Evolutionary conservation across 2,113 vertebrate genomes (phyloP).

Genomic region (Anhinga anhinga): DNA sequence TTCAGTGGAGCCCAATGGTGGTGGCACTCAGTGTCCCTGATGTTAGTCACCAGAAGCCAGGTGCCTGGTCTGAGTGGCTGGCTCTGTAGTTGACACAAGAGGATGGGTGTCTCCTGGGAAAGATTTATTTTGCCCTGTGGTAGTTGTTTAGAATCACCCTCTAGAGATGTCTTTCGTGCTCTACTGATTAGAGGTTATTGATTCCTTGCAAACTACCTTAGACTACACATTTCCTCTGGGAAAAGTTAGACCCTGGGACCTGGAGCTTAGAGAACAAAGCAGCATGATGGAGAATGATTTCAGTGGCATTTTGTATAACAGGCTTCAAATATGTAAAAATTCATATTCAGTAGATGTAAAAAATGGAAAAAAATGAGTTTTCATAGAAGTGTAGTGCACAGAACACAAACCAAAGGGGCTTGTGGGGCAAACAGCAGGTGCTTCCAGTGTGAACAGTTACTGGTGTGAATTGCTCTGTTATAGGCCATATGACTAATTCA

Average conservation of each 20-base stretch:
- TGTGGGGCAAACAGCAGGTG: neutral
- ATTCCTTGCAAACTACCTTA: neutral
- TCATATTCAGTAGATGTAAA: neutral
- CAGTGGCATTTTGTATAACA: neutral
- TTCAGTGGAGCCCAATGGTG: neutral
- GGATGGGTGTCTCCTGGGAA: neutral
- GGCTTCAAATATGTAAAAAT: neutral
- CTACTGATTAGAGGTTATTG: neutral
- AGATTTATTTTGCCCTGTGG: neutral
- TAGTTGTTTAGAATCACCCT: neutral
- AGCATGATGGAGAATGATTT: neutral
- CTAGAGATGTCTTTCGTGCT: neutral
- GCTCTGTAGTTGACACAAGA: neutral
- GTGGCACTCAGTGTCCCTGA: neutral
- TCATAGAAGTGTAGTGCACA: neutral
- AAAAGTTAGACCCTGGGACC: neutral
- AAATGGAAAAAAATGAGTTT: neutral
- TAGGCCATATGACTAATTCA: neutral
- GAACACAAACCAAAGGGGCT: neutral
- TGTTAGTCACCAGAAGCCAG: neutral
- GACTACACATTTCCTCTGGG: neutral
- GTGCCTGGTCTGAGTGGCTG: accelerated
- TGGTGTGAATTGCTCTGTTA: neutral
- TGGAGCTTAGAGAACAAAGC: neutral
- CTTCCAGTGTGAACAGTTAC: neutral